A percentile compares a stretch with the other conserved stretches of the same genome.
Conservation (phyloP, 2,888 invertebrate species). For the Trachelus iudaicus region DNA sequence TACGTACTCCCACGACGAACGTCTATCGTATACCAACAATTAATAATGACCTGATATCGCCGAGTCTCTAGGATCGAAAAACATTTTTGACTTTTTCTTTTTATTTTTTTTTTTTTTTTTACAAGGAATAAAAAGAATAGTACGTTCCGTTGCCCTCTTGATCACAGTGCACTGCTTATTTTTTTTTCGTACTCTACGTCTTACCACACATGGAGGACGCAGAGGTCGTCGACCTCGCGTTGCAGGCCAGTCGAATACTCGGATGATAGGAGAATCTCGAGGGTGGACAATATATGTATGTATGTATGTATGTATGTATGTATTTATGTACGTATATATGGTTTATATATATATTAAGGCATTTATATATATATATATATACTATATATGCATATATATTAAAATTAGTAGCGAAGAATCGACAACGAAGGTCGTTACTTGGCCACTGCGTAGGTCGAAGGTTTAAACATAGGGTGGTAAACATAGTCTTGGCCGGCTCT, state of each 20-base stretch:
- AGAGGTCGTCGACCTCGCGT: conserved; percentile 8
- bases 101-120: conserved; percentile 17
- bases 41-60: conserved; percentile 41
- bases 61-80: conserved; percentile 35
- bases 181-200: conserved; percentile 32
- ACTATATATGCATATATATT: conserved; percentile 49
- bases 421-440: conserved; percentile 52
- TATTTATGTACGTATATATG: conserved; percentile 1
- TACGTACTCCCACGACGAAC: background rate
- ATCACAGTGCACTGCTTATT: conserved; percentile 64
- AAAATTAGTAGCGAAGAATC: conserved; percentile 56
- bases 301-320: conserved; percentile 13
- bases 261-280: no score
- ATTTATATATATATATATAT: conserved; percentile 46
- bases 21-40: conserved; percentile 16
- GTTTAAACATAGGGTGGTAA: conserved; percentile 32
- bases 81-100: conserved; percentile 1
- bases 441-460: conserved; percentile 37
- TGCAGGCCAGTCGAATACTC: no score
- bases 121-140: conserved; percentile 13
- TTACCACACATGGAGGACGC: conserved; percentile 41
- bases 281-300: conserved; percentile 20
- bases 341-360: conserved; percentile 31
- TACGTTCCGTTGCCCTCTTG: conserved; percentile 41
- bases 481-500: conserved; percentile 51